Evolutionary conservation across 2,113 vertebrate genomes (phyloP), one percentile per base, ranked within the genome.

Genomic region (Pogona vitticeps): DNA sequence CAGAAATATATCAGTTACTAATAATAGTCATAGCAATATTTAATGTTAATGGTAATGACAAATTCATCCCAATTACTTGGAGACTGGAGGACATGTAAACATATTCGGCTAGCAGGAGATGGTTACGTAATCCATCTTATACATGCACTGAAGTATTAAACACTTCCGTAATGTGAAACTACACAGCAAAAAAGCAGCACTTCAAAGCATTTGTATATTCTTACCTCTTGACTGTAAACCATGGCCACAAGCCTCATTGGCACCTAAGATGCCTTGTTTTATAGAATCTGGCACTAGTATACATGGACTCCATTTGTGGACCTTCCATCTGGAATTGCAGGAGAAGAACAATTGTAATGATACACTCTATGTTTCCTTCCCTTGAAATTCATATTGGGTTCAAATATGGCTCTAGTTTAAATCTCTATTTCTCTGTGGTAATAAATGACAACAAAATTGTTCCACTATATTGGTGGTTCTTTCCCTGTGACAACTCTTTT

Each of bases 221-320:
- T 97, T 96, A 97, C 99, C 98, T 97, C 98, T 97, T 73, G 96
- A 96, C 92, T 99, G 98, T 63, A 99, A 92, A 15, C 99, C 98
- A 0, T 94, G 96, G n/a, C 98, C 98, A 86, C 99, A 99, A 0
- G 95, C 82, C 84, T 99, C 98, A 1, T 20, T 94, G 0, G 95
- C 92, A 89, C 96, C 98, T 0, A 70, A 92, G 40, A 95, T 87
- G 80, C 94, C 94, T 77, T 97, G 97, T 31, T 95, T 95, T 80
- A 98, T 94, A 0, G 97, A 96, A 2, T 97, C 97, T 0, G 98
- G 98, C 72, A 98, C 98, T 80, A 98, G 90, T 56, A 97, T 94
- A 42, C 98, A 99, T 71, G 94, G 94, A 86, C 97, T 96, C 99
- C 99, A 99, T 88, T 95, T 97, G 83, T 99, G 97, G 20, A 93